These are phyloP conservation scores for Macaria notata DNA, from an alignment of 2,888 invertebrate genomes.

Conservation along the genomic window DNA sequence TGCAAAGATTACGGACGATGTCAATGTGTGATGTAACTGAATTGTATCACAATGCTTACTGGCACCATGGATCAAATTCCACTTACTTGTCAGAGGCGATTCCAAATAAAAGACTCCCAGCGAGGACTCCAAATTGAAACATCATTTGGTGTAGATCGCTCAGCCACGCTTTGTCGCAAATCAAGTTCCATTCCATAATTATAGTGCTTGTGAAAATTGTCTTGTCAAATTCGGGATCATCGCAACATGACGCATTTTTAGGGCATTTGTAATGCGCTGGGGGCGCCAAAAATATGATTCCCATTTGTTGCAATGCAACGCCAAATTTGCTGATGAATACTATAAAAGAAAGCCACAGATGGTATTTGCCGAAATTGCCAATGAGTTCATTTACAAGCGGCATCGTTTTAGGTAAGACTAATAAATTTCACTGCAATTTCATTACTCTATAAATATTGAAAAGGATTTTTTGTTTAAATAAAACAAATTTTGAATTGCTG, in stretches of 20 bases:
- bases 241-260: conserved; percentile 66
- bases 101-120: conserved; percentile 87
- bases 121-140: conserved; percentile 88
- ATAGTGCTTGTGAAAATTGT: conserved; percentile 85
- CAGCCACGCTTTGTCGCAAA: conserved; percentile 84
- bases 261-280: conserved; percentile 49
- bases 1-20: conserved; percentile 52
- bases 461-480: too few relatives aligned
- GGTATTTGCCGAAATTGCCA: conserved; percentile 78
- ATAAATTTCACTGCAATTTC: not conserved
- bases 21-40: too few relatives aligned
- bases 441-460: too few relatives aligned
- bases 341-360: conserved; percentile 65
- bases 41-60: too few relatives aligned
- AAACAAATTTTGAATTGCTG: too few relatives aligned
- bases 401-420: conserved; percentile 33
- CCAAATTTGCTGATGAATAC: conserved; percentile 72
- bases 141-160: conserved; percentile 87
- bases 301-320: conserved; percentile 77
- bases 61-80: too few relatives aligned
- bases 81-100: conserved; percentile 87
- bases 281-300: conserved; percentile 76
- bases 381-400: conserved; percentile 62
- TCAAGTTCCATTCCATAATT: conserved; percentile 87
- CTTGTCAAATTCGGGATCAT: conserved; percentile 81